These are phyloP conservation scores for Stenchaetothrips biformis DNA, from an alignment of 2,888 invertebrate species.

Conservation along the genomic window DNA sequence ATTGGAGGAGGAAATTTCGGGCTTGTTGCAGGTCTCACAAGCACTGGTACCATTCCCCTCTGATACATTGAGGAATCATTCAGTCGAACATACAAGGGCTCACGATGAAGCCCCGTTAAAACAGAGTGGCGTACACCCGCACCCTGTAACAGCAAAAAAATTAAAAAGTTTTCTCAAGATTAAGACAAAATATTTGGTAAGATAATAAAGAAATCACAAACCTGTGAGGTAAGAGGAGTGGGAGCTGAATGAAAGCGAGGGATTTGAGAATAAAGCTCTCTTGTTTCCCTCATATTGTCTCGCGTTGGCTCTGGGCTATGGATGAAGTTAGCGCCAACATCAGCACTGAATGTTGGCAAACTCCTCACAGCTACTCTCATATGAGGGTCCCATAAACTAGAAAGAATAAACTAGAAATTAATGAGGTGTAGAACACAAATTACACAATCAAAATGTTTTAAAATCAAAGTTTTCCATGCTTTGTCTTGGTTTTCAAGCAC, in stretches of 20 bases:
- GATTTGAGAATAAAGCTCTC: conserved; percentile 1
- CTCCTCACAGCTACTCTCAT: conserved; percentile 11
- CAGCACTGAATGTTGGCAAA: neutral
- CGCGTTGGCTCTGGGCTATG: neutral
- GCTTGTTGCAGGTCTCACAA: conserved; percentile 3
- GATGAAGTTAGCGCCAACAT: neutral
- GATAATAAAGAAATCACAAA: neutral
- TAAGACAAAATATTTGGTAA: neutral
- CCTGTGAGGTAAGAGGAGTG: neutral
- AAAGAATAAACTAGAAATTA: neutral
- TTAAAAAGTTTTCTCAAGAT: neutral
- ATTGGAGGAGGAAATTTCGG: neutral
- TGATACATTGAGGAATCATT: conserved; percentile 1
- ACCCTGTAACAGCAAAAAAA: neutral
- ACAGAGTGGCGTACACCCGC: neutral
- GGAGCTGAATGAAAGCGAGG: conserved; percentile 12
- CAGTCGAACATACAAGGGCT: neutral
- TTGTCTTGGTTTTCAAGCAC: no score
- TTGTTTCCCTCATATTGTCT: neutral
- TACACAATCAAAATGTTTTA: neutral
- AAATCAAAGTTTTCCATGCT: no score
- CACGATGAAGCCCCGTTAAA: neutral
- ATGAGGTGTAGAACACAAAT: neutral
- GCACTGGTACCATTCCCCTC: conserved; percentile 9
- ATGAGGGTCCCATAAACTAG: neutral